Conservation (phyloP, 2,113 vertebrate genomes). For the Syrmaticus mikado region DNA sequence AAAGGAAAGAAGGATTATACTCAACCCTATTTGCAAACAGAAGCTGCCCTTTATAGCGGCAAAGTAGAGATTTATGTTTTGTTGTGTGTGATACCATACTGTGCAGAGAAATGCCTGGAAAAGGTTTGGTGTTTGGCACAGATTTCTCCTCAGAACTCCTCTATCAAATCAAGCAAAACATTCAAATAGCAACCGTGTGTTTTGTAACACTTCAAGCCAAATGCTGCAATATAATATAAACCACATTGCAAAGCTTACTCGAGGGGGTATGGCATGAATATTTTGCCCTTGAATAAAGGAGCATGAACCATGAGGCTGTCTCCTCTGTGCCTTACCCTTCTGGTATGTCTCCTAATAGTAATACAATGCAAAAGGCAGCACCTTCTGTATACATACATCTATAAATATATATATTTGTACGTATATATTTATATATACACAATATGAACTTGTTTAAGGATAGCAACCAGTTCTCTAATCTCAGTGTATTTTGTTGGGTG, state of each 20-base stretch:
- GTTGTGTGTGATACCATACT: not conserved
- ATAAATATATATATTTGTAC: not conserved
- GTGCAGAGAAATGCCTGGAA: constrained; percentile 6
- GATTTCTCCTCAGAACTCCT: not conserved
- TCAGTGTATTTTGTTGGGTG: not conserved
- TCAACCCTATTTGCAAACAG: not conserved
- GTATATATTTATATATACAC: not conserved
- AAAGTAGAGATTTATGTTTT: not conserved
- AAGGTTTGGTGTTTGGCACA: not conserved
- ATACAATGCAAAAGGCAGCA: not conserved
- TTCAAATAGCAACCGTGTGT: not conserved
- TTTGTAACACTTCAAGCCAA: constrained; percentile 9
- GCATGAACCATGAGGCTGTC: not conserved
- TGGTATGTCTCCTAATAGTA: not conserved
- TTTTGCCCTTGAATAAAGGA: not conserved
- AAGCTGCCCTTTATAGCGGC: not conserved
- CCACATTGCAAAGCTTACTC: not conserved
- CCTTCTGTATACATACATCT: not conserved
- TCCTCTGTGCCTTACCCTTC: not conserved
- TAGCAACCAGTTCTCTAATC: not conserved
- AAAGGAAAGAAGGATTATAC: not conserved
- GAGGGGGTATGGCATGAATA: not conserved
- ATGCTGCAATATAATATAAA: constrained; percentile 2
- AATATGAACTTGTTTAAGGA: not conserved
- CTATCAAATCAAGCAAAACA: not conserved